Evolutionary conservation across 37 sponge, comb jelly and placozoan species (phyloP).

Genomic region (Chondrilla cf. caribensis): DNA sequence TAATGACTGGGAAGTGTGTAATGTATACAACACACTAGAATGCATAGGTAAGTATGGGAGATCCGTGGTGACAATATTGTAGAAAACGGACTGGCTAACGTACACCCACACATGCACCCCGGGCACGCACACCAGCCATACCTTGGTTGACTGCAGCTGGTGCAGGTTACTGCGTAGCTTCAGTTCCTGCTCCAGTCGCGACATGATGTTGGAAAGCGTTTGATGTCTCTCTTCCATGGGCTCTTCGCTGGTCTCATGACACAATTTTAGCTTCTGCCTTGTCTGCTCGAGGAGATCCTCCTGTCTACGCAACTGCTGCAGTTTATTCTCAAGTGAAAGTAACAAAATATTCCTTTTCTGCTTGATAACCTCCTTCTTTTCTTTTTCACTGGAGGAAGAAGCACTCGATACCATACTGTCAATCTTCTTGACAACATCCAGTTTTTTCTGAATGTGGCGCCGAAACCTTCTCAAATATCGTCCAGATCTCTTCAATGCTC

Average conservation of each 20-base stretch:
- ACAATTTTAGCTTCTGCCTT: not conserved
- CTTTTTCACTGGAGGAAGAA: not conserved
- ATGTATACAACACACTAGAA: too few species aligned
- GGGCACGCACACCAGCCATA: too few species aligned
- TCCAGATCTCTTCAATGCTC: not conserved
- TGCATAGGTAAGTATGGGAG: too few species aligned
- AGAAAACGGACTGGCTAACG: too few species aligned
- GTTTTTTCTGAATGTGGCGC: not conserved
- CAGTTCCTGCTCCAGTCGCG: conserved; percentile 11
- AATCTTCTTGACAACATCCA: not conserved
- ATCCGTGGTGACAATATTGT: too few species aligned
- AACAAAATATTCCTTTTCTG: not conserved
- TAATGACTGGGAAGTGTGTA: too few species aligned
- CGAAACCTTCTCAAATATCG: not conserved
- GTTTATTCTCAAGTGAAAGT: not conserved
- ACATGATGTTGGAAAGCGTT: not conserved
- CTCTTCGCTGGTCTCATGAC: not conserved
- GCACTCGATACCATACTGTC: not conserved
- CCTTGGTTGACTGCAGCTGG: conserved; percentile 24
- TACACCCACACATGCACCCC: too few species aligned
- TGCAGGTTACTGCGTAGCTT: not conserved
- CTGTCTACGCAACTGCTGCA: not conserved
- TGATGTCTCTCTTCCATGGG: not conserved
- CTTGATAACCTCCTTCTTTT: not conserved
- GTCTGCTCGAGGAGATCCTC: not conserved